A percentile compares a stretch with the other conserved stretches of the same genome.
Conservation (phyloP, 2,797 vertebrate genomes). For the Cryptoblepharus egeriae region DNA sequence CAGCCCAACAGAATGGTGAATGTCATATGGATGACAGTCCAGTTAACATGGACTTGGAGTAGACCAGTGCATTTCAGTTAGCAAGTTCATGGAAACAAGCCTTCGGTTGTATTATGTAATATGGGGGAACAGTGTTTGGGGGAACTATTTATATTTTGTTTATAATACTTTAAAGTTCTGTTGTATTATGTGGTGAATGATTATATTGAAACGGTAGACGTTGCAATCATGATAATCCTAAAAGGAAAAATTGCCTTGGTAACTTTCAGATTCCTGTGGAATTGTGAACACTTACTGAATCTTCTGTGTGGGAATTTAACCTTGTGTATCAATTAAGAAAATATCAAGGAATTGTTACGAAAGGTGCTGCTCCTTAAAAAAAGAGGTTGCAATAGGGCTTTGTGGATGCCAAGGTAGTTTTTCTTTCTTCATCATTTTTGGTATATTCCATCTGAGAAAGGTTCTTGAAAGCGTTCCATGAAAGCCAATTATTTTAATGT, state of each 20-base stretch:
- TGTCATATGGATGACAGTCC: slow-evolving; percentile 73
- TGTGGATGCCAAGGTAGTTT: slow-evolving; percentile 81
- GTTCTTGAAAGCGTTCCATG: slow-evolving; percentile 41
- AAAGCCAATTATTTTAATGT: slow-evolving; percentile 4
- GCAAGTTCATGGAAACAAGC: slow-evolving; percentile 62
- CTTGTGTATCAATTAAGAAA: slow-evolving; percentile 73
- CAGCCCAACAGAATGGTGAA: slow-evolving; percentile 76
- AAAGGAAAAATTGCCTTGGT: slow-evolving; percentile 82
- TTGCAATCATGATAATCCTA: slow-evolving; percentile 78
- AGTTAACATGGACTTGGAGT: slow-evolving; percentile 81
- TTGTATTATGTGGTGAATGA: slow-evolving; percentile 69
- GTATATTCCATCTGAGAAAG: slow-evolving; percentile 68
- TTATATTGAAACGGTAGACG: slow-evolving; percentile 52
- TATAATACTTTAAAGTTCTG: slow-evolving; percentile 73
- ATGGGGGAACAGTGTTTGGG: slow-evolving; percentile 62
- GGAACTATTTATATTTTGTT: slow-evolving; percentile 81
- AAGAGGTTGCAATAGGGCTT: slow-evolving; percentile 65
- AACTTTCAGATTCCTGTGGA: slow-evolving; percentile 86
- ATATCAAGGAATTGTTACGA: slow-evolving; percentile 68
- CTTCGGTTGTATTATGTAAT: slow-evolving; percentile 72
- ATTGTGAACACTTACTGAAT: slow-evolving; percentile 81
- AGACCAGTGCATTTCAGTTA: slow-evolving; percentile 60
- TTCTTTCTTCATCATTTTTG: slow-evolving; percentile 70
- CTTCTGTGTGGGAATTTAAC: slow-evolving; percentile 76
- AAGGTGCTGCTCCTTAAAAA: slow-evolving; percentile 66